Evolutionary conservation across 2,113 vertebrate genomes (phyloP).

Genomic region (Martes martes): DNA sequence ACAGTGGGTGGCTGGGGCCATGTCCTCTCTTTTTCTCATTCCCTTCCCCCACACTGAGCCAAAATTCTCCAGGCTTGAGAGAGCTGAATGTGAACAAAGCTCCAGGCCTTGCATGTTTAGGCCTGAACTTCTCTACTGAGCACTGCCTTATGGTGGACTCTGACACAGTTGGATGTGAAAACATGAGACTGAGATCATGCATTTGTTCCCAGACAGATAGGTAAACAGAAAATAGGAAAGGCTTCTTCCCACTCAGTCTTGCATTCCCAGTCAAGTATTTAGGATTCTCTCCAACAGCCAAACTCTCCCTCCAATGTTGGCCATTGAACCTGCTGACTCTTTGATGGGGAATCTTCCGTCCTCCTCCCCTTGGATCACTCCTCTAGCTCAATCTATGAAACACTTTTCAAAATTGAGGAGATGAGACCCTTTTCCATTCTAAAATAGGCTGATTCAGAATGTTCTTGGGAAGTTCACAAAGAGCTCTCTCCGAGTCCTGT

Average conservation of each 20-base stretch:
- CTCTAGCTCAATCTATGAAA: neutral
- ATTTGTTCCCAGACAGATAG: constrained; percentile 13
- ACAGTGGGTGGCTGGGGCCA: constrained; percentile 34
- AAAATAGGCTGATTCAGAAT: neutral
- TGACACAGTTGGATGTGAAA: neutral
- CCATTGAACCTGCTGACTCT: neutral
- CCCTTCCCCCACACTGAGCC: neutral
- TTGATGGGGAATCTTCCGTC: neutral
- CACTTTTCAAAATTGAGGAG: neutral
- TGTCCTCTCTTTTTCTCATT: neutral
- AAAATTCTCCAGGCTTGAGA: neutral
- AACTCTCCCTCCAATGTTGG: neutral
- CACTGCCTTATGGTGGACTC: neutral
- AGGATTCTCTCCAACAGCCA: neutral
- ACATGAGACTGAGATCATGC: neutral
- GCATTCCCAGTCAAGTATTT: neutral
- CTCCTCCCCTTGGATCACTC: neutral
- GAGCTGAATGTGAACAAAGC: neutral
- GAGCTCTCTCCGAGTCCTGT: neutral
- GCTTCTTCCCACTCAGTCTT: neutral
- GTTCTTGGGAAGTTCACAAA: neutral
- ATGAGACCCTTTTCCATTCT: neutral
- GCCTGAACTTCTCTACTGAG: neutral
- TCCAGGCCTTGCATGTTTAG: neutral
- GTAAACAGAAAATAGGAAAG: constrained; percentile 29